Conservation (phyloP, 2,113 vertebrate genomes). For the Cricetomys ansorgei region DNA sequence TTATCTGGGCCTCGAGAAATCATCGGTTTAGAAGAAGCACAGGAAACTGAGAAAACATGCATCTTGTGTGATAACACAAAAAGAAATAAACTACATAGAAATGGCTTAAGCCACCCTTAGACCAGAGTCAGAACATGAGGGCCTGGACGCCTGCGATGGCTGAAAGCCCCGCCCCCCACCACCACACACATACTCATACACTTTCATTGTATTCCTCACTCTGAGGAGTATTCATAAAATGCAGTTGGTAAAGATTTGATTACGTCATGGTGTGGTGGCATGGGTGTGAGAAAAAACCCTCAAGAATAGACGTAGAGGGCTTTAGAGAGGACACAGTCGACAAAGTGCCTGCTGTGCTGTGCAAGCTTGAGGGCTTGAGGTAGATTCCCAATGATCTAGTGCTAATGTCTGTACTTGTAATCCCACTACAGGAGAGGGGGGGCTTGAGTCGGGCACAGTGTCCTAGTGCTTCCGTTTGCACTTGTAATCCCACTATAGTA, state of each 20-base stretch:
- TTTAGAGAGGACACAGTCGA: not conserved
- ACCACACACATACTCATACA: too few relatives aligned
- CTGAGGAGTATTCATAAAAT: not conserved
- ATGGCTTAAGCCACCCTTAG: not conserved
- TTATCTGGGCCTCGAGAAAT: not conserved
- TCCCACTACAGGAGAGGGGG: not conserved
- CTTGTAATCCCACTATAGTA: too few relatives aligned
- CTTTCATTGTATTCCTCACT: not conserved
- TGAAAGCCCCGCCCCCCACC: not conserved
- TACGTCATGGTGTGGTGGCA: not conserved
- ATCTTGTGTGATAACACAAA: not conserved
- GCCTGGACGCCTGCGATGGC: not conserved
- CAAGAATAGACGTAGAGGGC: not conserved
- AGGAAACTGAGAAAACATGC: not conserved
- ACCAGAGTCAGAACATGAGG: not conserved
- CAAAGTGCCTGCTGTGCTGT: not conserved
- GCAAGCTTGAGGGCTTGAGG: not conserved
- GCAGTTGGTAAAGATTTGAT: not conserved
- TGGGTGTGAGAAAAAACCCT: not conserved
- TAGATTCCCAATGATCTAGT: not conserved
- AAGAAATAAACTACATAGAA: not conserved
- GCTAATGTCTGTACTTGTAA: not conserved
- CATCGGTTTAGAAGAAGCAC: slow-evolving; percentile 16
- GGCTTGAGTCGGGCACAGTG: too few relatives aligned
- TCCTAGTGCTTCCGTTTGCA: not conserved